Base-by-base conservation (phyloP, 2,888 invertebrate genomes). In the Cosmopolites sordidus region DNA sequence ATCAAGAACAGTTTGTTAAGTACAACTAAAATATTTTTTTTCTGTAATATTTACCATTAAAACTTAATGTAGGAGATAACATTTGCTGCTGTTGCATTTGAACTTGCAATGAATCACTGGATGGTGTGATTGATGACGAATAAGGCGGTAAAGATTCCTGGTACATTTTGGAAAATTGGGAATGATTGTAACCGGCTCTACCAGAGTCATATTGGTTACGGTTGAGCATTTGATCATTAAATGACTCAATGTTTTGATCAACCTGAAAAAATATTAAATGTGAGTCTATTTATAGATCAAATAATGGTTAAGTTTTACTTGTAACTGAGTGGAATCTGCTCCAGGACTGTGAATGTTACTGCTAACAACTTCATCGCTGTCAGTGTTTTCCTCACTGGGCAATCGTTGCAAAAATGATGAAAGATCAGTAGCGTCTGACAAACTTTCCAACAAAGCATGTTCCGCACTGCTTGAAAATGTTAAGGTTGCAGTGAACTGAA, bases 401-500 rank as follows among this genome's bases (percentile, higher is more conserved):
- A 83, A 74, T 63, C 87, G 80, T 66, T 87, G 88, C 54, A 92
- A 75, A 69, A 91, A 86, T 49, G 80, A 82, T 54, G 83, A 83
- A 45, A 91, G 78, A 66, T 91, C 91, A 14, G 88, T 87, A 0
- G 89, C 84, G 69, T 91, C 91, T 29, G 87, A 84, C 9, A 91
- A 76, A 63, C 84, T 86, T 64, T 89, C 89, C 60, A 91, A 77
- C 45, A 91, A 76, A 1, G 84, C 80, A 64, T 87, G 84, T 73
- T 90, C 90, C 29, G 87, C 86, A 11, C 87, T 82, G 42, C 84
- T 84, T 42, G 86, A 84, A 68, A 92, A 87, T 45, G 89, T 89
- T 48, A 92, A 72, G 0, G 89, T 89, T 1, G 88, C 89, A 6
- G 87, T 85, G 69, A 92, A 90, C 65, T 89, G 90, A 43, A 89